Base-by-base conservation (phyloP, 2,797 vertebrate genomes). In the Poecilia velifera region DNA sequence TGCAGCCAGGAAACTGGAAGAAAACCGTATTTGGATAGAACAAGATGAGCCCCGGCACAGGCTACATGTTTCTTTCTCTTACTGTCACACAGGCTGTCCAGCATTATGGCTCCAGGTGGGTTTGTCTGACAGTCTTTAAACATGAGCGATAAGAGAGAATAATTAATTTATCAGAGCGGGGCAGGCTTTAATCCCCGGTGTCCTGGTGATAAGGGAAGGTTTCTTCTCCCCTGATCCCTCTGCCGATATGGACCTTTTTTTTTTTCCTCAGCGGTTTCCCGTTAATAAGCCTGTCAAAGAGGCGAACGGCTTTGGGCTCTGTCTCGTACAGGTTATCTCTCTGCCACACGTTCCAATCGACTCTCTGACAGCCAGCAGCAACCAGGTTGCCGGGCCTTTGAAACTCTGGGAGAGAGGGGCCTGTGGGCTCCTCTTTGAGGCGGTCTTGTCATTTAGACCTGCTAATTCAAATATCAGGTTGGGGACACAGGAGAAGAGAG, bases 231-330 rank as follows among this genome's bases (percentile, higher is more conserved):
- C 88, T 95, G 96, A 95, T 92, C 81, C 87, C 90, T 88, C 53
- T 73, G 78, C 85, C 86, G 95, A 96, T 96, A 95, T 86, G 83
- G 81, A 82, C 86, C 25, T 90, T 87, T 86, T 74, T 55, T 55
- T 57, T 74, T 75, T 93, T 92, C 86, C 92, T 90, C 78, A 75
- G 82, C 87, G 90, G 84, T 91, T 88, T 90, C 71, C 88, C 84
- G 94, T 96, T 97, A 95, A 96, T 96, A 95, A 96, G 93, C 91
- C 96, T 95, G 90, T 96, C 95, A 94, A 93, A 91, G 91, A 92
- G 92, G 91, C 88, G 47, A 83, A 87, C 46, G 91, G 88, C 90
- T 93, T 82, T 79, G 83, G 89, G 91, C 94, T 89, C 79, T 53
- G 74, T 94, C 94, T 92, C 83, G 51, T 78, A 77, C 94, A 90